phyloP scores from a whole-genome alignment of 2,797 vertebrate species.

The Schizothorax lantsangensis region DNA sequence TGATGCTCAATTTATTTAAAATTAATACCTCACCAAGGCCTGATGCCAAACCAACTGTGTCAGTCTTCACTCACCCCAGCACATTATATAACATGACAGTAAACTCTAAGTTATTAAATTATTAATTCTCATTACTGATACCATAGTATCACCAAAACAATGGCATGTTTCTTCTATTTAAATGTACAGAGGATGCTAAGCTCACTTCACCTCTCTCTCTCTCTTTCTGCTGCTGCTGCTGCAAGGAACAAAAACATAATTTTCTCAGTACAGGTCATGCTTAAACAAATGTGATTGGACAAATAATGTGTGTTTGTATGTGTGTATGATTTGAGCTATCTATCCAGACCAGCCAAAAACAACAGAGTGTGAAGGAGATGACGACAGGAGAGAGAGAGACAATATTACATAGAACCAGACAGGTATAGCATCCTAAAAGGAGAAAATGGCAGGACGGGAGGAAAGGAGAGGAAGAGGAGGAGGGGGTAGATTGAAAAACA shows the following conservation, averaged over 20 bases:
- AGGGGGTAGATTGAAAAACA: constrained; percentile 81
- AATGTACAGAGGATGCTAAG: constrained; percentile 17
- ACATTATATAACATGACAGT: background rate
- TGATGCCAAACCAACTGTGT: background rate
- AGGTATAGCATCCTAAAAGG: constrained; percentile 59
- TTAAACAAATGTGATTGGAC: constrained; percentile 85
- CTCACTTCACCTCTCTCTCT: constrained; percentile 40
- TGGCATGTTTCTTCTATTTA: background rate
- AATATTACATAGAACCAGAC: constrained; percentile 60
- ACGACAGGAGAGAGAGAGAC: constrained; percentile 66
- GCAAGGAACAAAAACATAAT: constrained; percentile 81
- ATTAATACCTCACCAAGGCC: background rate
- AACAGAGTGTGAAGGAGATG: constrained; percentile 82
- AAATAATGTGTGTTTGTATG: constrained; percentile 62
- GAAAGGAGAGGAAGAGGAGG: constrained; percentile 35
- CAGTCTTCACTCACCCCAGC: background rate
- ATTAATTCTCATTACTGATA: background rate
- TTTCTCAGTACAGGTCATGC: constrained; percentile 83
- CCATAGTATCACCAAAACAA: background rate
- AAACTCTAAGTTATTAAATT: background rate
- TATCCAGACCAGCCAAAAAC: constrained; percentile 79
- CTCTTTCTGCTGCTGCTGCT: background rate
- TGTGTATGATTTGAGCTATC: constrained; percentile 78
- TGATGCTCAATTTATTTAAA: background rate
- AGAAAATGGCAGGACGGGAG: constrained; percentile 43